Evolutionary conservation across 2,113 vertebrate species (phyloP).

Genomic region (Acrocephalus arundinaceus): DNA sequence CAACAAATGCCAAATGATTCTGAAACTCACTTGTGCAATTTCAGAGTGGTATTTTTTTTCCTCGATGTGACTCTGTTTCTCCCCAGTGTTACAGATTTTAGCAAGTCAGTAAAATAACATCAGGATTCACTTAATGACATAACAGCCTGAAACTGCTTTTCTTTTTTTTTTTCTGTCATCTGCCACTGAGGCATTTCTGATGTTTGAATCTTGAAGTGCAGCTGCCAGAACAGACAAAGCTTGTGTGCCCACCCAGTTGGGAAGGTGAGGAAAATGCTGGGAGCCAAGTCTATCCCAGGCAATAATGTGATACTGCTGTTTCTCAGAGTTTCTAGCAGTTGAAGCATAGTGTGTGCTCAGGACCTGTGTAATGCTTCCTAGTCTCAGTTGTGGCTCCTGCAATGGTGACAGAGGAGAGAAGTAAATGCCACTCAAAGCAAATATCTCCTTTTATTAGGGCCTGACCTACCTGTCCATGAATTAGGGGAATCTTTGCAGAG

Average conservation of each 20-base stretch:
- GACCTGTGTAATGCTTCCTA: neutral
- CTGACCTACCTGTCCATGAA: fast-evolving
- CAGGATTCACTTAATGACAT: neutral
- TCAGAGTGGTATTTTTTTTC: neutral
- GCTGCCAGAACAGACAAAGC: neutral
- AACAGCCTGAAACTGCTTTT: neutral
- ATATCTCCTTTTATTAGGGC: neutral
- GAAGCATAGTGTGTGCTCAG: fast-evolving
- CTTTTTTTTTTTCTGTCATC: neutral
- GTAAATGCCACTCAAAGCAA: neutral
- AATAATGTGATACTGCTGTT: neutral
- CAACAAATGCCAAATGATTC: neutral
- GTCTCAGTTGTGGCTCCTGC: neutral
- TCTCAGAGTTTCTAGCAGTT: neutral
- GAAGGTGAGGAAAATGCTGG: neutral
- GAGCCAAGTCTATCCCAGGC: neutral
- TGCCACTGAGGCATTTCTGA: neutral
- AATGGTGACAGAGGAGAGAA: neutral
- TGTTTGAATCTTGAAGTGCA: neutral
- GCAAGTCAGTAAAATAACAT: neutral
- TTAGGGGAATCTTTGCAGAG: neutral
- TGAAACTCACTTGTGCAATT: neutral
- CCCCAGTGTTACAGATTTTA: neutral
- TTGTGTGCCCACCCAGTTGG: fast-evolving
- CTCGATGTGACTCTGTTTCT: neutral